Evolutionary conservation across 2,113 vertebrate genomes (phyloP).

Genomic region (Stigmatopora nigra): DNA sequence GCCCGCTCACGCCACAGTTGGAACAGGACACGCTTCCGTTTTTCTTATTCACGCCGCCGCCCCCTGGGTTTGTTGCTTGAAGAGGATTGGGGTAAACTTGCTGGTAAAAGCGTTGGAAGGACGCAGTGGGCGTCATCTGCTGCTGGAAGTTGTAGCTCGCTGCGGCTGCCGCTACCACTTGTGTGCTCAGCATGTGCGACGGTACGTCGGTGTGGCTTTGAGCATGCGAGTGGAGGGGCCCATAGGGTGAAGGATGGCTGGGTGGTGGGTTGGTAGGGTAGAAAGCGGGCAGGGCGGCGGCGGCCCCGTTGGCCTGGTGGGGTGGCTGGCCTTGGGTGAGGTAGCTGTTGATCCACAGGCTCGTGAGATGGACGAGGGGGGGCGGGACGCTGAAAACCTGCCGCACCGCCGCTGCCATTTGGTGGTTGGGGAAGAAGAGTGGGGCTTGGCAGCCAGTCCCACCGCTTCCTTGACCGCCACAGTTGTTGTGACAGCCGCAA

Average conservation of each 20-base stretch:
- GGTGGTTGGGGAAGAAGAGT: constrained; percentile 77
- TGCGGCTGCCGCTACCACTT: constrained; percentile 50
- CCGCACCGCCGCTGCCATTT: constrained; percentile 70
- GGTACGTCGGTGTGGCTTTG: constrained; percentile 69
- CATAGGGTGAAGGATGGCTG: constrained; percentile 63
- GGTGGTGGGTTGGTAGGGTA: constrained; percentile 75
- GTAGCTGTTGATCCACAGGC: constrained; percentile 89
- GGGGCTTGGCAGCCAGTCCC: constrained; percentile 64
- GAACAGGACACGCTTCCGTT: constrained; percentile 89
- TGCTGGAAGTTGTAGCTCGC: constrained; percentile 82
- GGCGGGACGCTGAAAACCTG: constrained; percentile 82
- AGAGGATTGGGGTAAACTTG: constrained; percentile 75
- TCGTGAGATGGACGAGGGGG: constrained; percentile 78
- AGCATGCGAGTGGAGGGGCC: constrained; percentile 71
- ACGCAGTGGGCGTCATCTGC: constrained; percentile 80
- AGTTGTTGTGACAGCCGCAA: constrained; percentile 87
- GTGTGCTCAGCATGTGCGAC: constrained; percentile 78
- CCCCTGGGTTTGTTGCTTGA: constrained; percentile 64
- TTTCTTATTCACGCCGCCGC: constrained; percentile 76
- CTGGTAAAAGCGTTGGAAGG: constrained; percentile 76
- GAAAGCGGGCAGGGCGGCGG: constrained; percentile 76
- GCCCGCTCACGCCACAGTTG: constrained; percentile 88
- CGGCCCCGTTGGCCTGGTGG: constrained; percentile 80
- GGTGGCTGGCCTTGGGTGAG: constrained; percentile 86
- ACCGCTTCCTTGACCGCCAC: constrained; percentile 60